phyloP scores from a whole-genome alignment of 37 sponge, comb jelly and placozoan genomes.

The Agelas oroides region DNA sequence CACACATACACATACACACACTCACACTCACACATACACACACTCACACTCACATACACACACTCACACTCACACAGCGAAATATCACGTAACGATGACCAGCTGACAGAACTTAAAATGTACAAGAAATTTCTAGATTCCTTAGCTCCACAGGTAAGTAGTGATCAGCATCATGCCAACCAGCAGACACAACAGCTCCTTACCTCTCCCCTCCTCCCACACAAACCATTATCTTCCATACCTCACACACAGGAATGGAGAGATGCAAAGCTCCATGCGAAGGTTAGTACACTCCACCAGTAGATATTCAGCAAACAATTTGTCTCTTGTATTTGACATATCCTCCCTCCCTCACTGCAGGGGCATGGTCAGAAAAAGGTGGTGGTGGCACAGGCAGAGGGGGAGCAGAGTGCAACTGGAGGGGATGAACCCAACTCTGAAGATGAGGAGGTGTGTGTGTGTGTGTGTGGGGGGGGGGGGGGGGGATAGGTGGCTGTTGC shows the following conservation, averaged over 20 bases:
- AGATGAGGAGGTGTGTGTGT: neutral
- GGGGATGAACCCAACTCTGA: neutral
- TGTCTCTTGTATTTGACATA: too few species aligned
- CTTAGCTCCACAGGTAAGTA: constrained; percentile 75
- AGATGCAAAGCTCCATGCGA: neutral
- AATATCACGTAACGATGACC: constrained; percentile 91
- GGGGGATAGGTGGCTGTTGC: too few species aligned
- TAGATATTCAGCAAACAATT: too few species aligned
- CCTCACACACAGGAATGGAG: constrained; percentile 22
- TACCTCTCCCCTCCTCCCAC: too few species aligned
- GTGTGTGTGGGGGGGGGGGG: neutral
- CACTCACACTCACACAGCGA: constrained; percentile 67
- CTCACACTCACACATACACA: constrained; percentile 19
- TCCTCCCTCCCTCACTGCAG: too few species aligned
- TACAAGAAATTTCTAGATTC: constrained; percentile 82
- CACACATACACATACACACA: too few species aligned
- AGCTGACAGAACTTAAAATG: constrained; percentile 75
- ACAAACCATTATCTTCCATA: too few species aligned
- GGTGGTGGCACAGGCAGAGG: neutral
- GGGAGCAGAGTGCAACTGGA: neutral
- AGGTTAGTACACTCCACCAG: too few species aligned
- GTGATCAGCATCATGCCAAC: too few species aligned
- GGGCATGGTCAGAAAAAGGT: neutral
- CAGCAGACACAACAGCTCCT: too few species aligned
- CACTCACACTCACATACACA: neutral